Conservation (phyloP, 2,113 vertebrate genomes). For the Saguinus midas region DNA sequence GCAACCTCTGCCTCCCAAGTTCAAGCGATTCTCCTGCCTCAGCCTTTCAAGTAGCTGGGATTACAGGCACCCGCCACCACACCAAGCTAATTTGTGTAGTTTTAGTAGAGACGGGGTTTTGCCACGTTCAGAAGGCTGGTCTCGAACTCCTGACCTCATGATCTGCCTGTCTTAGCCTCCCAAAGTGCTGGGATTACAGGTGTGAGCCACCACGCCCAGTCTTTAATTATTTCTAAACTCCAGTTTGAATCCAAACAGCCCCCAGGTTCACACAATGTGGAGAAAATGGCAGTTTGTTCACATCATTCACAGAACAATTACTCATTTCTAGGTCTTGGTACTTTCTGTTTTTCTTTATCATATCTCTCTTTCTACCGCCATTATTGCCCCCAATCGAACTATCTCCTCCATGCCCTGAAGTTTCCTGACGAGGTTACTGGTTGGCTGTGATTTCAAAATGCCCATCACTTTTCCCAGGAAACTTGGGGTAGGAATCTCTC, state of each 20-base stretch:
- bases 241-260: not conserved
- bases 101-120: too few species aligned
- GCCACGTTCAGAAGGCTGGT: too few species aligned
- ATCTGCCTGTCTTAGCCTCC: too few species aligned
- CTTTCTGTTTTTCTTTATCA: not conserved
- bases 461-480: not conserved
- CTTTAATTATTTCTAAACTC: not conserved
- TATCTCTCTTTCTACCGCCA: not conserved
- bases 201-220: too few species aligned
- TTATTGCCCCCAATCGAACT: fast-evolving
- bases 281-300: not conserved
- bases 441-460: not conserved
- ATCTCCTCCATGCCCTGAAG: not conserved
- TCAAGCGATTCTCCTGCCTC: too few species aligned
- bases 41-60: too few species aligned
- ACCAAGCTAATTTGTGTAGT: too few species aligned
- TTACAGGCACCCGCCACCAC: too few species aligned
- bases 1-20: too few species aligned
- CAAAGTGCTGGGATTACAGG: too few species aligned
- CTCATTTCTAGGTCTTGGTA: not conserved
- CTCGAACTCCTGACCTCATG: too few species aligned
- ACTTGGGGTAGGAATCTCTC: not conserved
- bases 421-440: not conserved
- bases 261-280: not conserved
- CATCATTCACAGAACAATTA: not conserved